A percentile compares a stretch with the other conserved stretches of the same genome.
phyloP scores from a whole-genome alignment of 2,888 invertebrate species.

The Caradrina clavipalpis region DNA sequence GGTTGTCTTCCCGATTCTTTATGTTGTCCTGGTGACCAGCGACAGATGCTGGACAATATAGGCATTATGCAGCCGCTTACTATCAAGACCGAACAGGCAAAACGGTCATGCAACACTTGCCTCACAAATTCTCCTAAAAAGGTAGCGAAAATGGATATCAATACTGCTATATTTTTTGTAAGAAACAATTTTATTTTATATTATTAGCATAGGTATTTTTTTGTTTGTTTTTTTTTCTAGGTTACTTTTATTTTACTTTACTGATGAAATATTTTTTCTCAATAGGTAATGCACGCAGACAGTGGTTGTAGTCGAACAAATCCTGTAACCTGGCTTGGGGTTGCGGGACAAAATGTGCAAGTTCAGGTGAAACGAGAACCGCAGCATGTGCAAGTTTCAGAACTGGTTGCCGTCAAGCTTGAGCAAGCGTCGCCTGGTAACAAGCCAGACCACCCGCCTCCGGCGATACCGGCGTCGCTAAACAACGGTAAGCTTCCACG shows the following conservation, averaged over 20 bases:
- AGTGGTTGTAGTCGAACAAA: slow-evolving; percentile 93
- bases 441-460: slow-evolving; percentile 86
- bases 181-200: slow-evolving; percentile 46
- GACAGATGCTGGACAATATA: slow-evolving; percentile 81
- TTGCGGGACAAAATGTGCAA: slow-evolving; percentile 86
- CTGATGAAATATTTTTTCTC: slow-evolving; percentile 2
- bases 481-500: slow-evolving; percentile 81
- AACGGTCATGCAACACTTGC: slow-evolving; percentile 87
- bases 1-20: slow-evolving; percentile 82
- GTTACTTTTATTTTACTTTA: background rate
- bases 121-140: slow-evolving; percentile 87
- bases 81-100: slow-evolving; percentile 89
- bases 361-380: slow-evolving; percentile 93
- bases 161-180: slow-evolving; percentile 60
- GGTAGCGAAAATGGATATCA: slow-evolving; percentile 71
- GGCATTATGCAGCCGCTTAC: slow-evolving; percentile 87
- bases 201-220: slow-evolving; percentile 25
- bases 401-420: slow-evolving; percentile 91
- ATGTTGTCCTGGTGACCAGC: slow-evolving; percentile 84
- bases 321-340: slow-evolving; percentile 92
- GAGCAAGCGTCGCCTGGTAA: slow-evolving; percentile 93
- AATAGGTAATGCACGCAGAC: slow-evolving; percentile 86
- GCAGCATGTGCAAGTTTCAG: slow-evolving; percentile 90
- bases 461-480: slow-evolving; percentile 84
- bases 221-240: background rate